Conservation (phyloP, 2,113 vertebrate species). For the Dromiciops gliroides region DNA sequence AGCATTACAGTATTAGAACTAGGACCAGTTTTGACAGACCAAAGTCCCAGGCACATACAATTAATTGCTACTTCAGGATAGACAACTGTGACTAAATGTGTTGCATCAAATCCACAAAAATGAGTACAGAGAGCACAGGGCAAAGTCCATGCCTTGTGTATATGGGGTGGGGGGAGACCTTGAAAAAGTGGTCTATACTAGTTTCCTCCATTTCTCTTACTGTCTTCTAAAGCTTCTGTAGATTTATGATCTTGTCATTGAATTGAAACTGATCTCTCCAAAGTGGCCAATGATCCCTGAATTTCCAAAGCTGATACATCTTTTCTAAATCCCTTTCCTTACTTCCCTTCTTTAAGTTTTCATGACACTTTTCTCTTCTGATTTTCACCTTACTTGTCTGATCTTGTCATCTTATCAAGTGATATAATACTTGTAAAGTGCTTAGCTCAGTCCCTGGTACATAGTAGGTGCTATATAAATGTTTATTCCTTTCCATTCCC, state of each 20-base stretch:
- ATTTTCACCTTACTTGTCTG: no score
- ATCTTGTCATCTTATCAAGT: no score
- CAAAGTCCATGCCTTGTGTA: not conserved
- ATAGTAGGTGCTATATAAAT: no score
- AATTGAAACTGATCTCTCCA: not conserved
- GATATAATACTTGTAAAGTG: no score
- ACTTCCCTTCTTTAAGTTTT: no score
- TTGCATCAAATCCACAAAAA: slow-evolving; percentile 38
- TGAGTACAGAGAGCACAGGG: slow-evolving; percentile 5
- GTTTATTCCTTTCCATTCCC: no score
- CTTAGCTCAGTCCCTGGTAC: no score
- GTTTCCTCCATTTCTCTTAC: not conserved
- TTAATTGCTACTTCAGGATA: slow-evolving; percentile 33
- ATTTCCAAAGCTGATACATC: not conserved
- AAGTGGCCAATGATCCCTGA: not conserved
- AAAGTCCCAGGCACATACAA: slow-evolving; percentile 11
- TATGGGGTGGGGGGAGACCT: not conserved
- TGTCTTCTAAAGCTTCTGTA: no score
- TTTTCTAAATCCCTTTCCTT: no score
- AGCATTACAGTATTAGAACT: slow-evolving; percentile 15
- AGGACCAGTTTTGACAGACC: not conserved
- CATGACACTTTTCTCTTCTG: no score
- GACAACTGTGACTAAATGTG: slow-evolving; percentile 29
- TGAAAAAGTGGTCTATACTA: not conserved
- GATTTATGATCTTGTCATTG: not conserved